Evolutionary conservation across 2,113 vertebrate genomes (phyloP), one percentile per base, ranked within the genome.

Genomic region (Ifrita kowaldi): DNA sequence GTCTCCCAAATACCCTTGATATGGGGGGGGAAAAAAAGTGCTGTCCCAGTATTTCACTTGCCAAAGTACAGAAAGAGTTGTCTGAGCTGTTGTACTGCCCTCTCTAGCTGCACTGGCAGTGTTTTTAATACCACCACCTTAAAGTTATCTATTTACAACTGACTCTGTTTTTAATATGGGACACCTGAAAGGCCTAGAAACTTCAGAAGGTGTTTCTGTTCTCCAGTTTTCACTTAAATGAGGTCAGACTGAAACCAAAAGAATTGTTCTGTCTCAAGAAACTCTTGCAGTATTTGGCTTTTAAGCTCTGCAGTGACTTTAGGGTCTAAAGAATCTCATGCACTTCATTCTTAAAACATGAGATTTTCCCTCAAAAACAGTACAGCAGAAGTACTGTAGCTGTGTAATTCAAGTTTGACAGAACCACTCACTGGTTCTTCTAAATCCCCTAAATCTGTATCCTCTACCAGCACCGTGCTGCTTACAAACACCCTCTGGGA

Each of bases 1-100:
- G 9, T 35, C 4, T 41, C 42, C n/a, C 49, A 60, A 33, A 78
- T 26, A 55, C 19, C 44, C 46, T 35, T 39, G 24, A 26, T 32
- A 35, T 0, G 3, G 3, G 2, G 27, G 21, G 3, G 2, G 1
- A 10, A 44, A 59, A 53, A 50, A 49, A 7, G 13, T 4, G 9
- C 37, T 62, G 27, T 46, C 67, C 44, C 55, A 64, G 13, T 32
- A 26, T 41, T 47, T 69, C 55, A 75, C n/a, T 64, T 60, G 20
- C 20, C 47, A 57, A 12, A 49, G 37, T 55, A 76, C 21, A 64
- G 19, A 42, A 32, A 74, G 21, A 46, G 10, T 53, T 62, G 30
- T 47, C 50, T 37, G 22, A 60, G 39, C n/a, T 73, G 42, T 7
- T 41, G 18, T 16, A 26, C 6, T 35, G 16, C 24, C 32, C n/a